phyloP scores from a whole-genome alignment of 2,888 invertebrate genomes.

The Pemphredon lugubris region DNA sequence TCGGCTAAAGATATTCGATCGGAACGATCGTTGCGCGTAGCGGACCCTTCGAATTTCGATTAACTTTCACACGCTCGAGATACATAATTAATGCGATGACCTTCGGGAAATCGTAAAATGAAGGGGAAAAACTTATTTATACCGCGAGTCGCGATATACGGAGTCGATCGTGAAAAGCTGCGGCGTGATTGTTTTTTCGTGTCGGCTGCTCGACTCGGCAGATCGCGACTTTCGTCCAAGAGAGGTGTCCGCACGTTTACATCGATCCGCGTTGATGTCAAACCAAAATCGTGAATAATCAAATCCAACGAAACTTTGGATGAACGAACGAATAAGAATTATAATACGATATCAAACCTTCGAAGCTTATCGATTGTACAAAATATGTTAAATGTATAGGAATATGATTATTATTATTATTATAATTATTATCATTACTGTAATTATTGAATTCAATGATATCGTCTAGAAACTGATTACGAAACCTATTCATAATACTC shows the following conservation, averaged over 20 bases:
- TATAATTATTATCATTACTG: conserved; percentile 68
- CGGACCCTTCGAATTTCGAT: conserved; percentile 1
- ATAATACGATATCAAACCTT: conserved; percentile 68
- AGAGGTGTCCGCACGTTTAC: too few species aligned
- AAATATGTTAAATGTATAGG: conserved; percentile 76
- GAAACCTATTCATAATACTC: conserved; percentile 69
- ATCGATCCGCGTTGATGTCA: too few species aligned
- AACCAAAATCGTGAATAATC: conserved; percentile 11
- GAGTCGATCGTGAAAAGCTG: conserved; percentile 34
- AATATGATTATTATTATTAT: conserved; percentile 69
- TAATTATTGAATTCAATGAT: conserved; percentile 60
- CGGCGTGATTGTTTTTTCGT: conserved; percentile 20
- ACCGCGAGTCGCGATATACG: conserved; percentile 39
- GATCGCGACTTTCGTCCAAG: conserved; percentile 61
- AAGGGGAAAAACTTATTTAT: background rate
- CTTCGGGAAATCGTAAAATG: background rate
- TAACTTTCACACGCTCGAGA: background rate
- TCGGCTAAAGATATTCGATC: conserved; percentile 1
- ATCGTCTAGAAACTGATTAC: conserved; percentile 67
- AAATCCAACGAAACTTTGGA: background rate
- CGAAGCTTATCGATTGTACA: conserved; percentile 77
- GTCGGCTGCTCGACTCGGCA: conserved; percentile 58
- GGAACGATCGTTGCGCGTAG: background rate
- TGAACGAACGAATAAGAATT: conserved; percentile 35
- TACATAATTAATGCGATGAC: background rate